Evolutionary conservation across 2,797 vertebrate genomes (phyloP), one percentile per base, ranked within the genome.

Genomic region (Aplochiton taeniatus): DNA sequence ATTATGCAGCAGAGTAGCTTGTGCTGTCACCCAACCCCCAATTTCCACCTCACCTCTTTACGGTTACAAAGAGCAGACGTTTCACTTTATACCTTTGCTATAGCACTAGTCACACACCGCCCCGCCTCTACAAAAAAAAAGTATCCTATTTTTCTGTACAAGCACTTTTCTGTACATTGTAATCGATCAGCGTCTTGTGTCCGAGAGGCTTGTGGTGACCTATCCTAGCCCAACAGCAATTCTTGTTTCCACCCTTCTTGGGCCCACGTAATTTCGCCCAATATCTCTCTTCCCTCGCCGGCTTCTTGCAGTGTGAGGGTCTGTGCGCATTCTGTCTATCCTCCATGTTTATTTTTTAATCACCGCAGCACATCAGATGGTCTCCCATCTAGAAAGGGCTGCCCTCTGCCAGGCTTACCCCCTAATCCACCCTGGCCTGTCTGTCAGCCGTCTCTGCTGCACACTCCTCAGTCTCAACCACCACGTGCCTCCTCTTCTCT

Each of bases 391-490:
- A 86, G 80, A 82, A 82, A 88, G 82, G 87, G 83, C 78, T 80
- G 83, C 68, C 78, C 83, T 89, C 81, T 87, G 85, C 88, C 88
- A 88, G 79, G 82, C 85, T 85, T 86, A 87, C 78, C 70, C 79
- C 78, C 75, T 91, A 89, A 92, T 91, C 87, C 83, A 85, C 83
- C 87, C 82, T 72, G 20, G 83, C 80, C 78, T 79, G 82, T 83
- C 83, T 55, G 59, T 90, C 89, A 86, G 71, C 70, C 69, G 66
- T 57, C 57, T n/a, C 13, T 64, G 68, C 70, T 63, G 76, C 82
- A 80, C 87, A 71, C 78, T 76, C 77, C 61, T 60, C 65, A 53
- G 75, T 75, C 82, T 65, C 59, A 70, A 72, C 73, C 75, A 75
- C 73, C 81, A 86, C 73, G 80, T 89, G 79, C 79, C n/a, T 17